These are phyloP conservation scores for Mechanitis messenoides DNA, from an alignment of 2,888 invertebrate genomes.

Conservation along the genomic window DNA sequence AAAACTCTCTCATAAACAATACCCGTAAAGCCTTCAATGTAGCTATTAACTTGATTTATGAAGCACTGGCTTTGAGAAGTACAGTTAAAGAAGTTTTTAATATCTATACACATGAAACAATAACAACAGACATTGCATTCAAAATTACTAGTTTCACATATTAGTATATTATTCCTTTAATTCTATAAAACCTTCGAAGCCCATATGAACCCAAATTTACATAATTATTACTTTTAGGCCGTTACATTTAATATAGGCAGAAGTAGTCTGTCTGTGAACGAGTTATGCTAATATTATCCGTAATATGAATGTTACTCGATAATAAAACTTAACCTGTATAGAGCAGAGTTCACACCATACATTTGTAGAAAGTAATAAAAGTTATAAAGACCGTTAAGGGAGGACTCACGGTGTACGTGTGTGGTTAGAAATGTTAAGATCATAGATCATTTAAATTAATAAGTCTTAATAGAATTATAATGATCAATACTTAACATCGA, in stretches of 20 bases:
- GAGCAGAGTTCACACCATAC: too few species aligned
- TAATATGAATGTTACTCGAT: constrained; percentile 2
- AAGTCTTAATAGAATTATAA: too few species aligned
- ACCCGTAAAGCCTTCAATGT: constrained; percentile 30
- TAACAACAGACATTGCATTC: too few species aligned
- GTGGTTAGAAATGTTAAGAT: too few species aligned
- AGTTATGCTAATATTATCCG: constrained; percentile 28
- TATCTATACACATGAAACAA: not conserved
- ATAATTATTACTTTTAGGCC: constrained; percentile 29
- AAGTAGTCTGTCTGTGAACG: constrained; percentile 27
- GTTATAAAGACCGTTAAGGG: too few species aligned
- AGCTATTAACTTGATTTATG: constrained; percentile 35
- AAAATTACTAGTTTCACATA: too few species aligned
- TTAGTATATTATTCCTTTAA: too few species aligned
- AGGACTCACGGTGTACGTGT: too few species aligned
- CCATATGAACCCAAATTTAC: constrained; percentile 17
- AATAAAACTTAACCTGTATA: not conserved
- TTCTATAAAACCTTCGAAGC: too few species aligned
- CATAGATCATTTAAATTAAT: too few species aligned
- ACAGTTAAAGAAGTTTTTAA: constrained; percentile 24
- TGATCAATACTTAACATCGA: too few species aligned
- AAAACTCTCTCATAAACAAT: constrained; percentile 13
- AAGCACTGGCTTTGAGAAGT: constrained; percentile 26
- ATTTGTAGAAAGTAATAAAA: too few species aligned
- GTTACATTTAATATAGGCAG: constrained; percentile 26